phyloP scores from a whole-genome alignment of 2,797 vertebrate genomes.

The Pygocentrus nattereri region DNA sequence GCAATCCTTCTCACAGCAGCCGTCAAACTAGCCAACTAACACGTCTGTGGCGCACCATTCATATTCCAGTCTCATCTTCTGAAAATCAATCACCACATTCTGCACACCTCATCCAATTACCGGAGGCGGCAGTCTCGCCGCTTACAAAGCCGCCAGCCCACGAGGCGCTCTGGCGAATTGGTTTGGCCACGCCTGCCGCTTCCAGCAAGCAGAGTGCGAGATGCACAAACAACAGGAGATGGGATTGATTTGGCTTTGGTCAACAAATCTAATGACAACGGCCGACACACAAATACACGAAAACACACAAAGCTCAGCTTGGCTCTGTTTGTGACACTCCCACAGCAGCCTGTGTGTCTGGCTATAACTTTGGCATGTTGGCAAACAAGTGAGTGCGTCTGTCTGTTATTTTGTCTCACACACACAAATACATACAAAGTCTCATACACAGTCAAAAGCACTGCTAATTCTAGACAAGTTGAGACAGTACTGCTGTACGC shows the following conservation, averaged over 20 bases:
- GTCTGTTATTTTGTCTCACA: neutral
- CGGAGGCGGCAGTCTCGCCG: conserved; percentile 12
- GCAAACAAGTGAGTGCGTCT: neutral
- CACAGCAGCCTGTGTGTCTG: conserved; percentile 6
- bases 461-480: no score
- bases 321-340: neutral
- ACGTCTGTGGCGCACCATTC: conserved; percentile 4
- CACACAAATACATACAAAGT: no score
- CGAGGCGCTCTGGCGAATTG: neutral
- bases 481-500: no score
- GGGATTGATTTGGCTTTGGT: conserved; percentile 41
- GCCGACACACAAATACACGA: conserved; percentile 17
- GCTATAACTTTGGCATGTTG: neutral
- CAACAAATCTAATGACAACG: conserved; percentile 35
- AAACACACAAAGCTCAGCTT: neutral
- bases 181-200: neutral
- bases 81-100: conserved; percentile 36
- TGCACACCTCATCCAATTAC: conserved; percentile 34
- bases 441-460: no score
- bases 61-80: conserved; percentile 34
- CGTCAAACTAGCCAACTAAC: conserved; percentile 6
- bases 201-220: conserved; percentile 8
- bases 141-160: conserved; percentile 29
- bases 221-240: conserved; percentile 30
- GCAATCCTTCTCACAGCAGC: conserved; percentile 25